A percentile compares a stretch with the other conserved stretches of the same genome.
Evolutionary conservation across 2,888 invertebrate genomes (phyloP).

Genomic region (Pseudococcus longispinus): DNA sequence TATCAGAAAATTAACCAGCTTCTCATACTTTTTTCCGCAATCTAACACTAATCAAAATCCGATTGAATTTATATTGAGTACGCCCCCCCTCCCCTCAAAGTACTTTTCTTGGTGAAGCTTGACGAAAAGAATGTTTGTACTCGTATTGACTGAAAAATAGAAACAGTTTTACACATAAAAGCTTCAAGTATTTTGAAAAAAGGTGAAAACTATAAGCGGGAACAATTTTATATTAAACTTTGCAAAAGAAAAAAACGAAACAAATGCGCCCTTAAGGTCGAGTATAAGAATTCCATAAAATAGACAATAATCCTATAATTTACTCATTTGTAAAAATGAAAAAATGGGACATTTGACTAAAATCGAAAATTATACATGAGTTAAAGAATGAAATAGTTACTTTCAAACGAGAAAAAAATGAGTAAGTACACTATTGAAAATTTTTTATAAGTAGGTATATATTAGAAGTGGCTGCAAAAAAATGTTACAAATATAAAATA

Average conservation of each 20-base stretch:
- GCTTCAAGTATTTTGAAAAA: not conserved
- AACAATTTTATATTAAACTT: not conserved
- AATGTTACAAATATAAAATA: constrained; percentile 18
- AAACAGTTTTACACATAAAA: too few species aligned
- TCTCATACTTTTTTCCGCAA: too few species aligned
- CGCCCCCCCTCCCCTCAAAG: too few species aligned
- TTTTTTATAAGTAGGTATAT: not conserved
- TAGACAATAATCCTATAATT: not conserved
- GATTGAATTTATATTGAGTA: too few species aligned
- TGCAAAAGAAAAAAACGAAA: not conserved
- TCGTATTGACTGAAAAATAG: too few species aligned
- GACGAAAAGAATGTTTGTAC: too few species aligned
- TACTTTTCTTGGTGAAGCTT: too few species aligned
- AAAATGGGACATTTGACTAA: not conserved
- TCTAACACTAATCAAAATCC: too few species aligned
- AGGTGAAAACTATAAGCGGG: not conserved
- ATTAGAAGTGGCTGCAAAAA: constrained; percentile 1
- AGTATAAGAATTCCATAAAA: not conserved
- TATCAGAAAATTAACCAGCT: too few species aligned
- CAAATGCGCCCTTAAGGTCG: not conserved
- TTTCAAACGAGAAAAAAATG: not conserved
- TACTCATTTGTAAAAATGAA: not conserved
- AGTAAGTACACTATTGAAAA: not conserved
- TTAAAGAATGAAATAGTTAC: not conserved
- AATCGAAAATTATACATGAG: not conserved